Base-by-base conservation (phyloP, 2,797 vertebrate species). In the Nothura maculosa region DNA sequence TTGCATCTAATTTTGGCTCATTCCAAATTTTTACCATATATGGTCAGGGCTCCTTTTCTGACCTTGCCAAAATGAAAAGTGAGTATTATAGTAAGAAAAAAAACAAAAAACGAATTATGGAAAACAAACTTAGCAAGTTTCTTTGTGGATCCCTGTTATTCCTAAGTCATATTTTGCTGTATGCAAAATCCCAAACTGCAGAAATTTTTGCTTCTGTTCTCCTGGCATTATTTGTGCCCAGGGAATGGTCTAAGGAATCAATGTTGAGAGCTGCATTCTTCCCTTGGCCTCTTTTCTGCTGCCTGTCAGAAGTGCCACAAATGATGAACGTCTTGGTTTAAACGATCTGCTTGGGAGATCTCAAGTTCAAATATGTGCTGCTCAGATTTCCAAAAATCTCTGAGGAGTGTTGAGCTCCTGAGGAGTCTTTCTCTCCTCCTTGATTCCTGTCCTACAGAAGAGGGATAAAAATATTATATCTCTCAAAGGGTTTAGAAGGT, bases 1-100 rank as follows among this genome's bases (percentile, higher is more conserved):
- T 94, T 79, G 76, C 3, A 0, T 91, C 87, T 94, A 81, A 93
- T 74, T 94, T 90, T 89, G 67, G 78, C 74, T 76, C 79, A 22
- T 85, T 91, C 67, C 1, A 4, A 36, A 45, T 93, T 89, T 95
- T 95, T 61, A 77, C 95, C 91, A 74, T 95, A 95, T 96, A 96
- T 91, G 82, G 90, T 81, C 89, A 91, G n/a, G 85, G 57, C 77
- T 95, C 54, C n/a, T 95, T 93, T 91, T 88, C 80, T 76, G 17
- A 61, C 80, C 85, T 85, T 40, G 92, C 80, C 85, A 91, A 20
- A 92, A 89, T 40, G 80, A 70, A 81, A 64, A 34, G 67, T 45
- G 89, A 74, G 80, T 87, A 81, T 87, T 85, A 64, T 61, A 81
- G 84, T 85, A 64, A 55, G 55, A 32, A 66, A 54, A 40, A 75